Evolutionary conservation across 2,797 vertebrate genomes (phyloP).

Genomic region (Pogoniulus pusillus): DNA sequence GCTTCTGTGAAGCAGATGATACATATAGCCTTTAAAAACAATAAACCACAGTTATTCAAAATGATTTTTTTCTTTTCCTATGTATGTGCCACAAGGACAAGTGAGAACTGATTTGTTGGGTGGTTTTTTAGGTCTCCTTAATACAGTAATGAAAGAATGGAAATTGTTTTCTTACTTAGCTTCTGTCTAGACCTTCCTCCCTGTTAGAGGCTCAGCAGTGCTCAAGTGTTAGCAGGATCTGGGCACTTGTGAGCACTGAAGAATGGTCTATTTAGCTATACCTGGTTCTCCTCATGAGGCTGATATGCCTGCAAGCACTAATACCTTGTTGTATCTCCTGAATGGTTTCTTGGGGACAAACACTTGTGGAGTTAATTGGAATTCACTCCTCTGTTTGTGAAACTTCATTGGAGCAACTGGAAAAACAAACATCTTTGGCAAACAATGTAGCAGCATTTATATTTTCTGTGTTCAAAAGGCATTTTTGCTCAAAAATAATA

Average conservation of each 20-base stretch:
- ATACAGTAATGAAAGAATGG: constrained; percentile 6
- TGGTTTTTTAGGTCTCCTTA: background rate
- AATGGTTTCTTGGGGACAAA: constrained; percentile 54
- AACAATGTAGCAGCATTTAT: background rate
- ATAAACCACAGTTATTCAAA: background rate
- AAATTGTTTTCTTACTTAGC: background rate
- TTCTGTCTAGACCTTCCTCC: constrained; percentile 34
- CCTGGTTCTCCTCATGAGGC: constrained; percentile 5
- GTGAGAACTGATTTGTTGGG: background rate
- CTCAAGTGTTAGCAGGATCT: constrained; percentile 42
- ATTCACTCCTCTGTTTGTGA: constrained; percentile 16
- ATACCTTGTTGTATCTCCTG: constrained; percentile 2
- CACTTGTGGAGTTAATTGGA: constrained; percentile 59
- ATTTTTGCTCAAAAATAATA: background rate
- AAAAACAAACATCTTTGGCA: constrained; percentile 44
- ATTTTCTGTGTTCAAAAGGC: background rate
- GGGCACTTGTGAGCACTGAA: constrained; percentile 35
- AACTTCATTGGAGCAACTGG: constrained; percentile 45
- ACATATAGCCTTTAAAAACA: constrained; percentile 19
- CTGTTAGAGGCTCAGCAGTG: background rate
- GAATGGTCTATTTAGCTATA: constrained; percentile 29
- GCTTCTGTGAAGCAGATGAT: constrained; percentile 14
- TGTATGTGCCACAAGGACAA: constrained; percentile 4
- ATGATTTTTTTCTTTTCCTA: background rate
- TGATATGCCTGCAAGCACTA: background rate